Evolutionary conservation across 2,888 invertebrate genomes (phyloP).

Genomic region (Ptychoptera albimana): DNA sequence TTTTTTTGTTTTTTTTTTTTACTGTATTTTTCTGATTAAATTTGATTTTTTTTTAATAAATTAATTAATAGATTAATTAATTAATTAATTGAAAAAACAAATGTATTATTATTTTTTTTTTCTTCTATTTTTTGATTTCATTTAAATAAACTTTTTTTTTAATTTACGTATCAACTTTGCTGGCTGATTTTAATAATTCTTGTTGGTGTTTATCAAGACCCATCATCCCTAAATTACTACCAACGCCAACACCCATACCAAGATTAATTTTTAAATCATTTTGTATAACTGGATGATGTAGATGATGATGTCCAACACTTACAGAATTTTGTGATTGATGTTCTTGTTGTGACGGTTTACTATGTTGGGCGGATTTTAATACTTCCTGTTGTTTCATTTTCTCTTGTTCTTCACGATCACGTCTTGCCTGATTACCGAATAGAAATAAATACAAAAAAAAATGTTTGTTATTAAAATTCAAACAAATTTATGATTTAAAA

Average conservation of each 20-base stretch:
- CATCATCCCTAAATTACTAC: slow-evolving; percentile 32
- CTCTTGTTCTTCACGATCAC: slow-evolving; percentile 81
- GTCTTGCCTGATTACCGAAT: slow-evolving; percentile 40
- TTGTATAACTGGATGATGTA: slow-evolving; percentile 31
- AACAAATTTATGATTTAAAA: slow-evolving; percentile 1
- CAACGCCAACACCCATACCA: slow-evolving; percentile 29
- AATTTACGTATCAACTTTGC: slow-evolving; percentile 32
- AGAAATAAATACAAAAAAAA: slow-evolving; percentile 8
- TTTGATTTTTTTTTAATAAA: slow-evolving; percentile 8
- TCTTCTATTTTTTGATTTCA: too few relatives aligned
- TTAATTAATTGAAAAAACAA: background rate
- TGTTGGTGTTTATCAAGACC: slow-evolving; percentile 30
- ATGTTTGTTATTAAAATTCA: slow-evolving; percentile 8
- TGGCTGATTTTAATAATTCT: slow-evolving; percentile 29
- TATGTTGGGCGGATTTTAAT: slow-evolving; percentile 71
- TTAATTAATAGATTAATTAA: slow-evolving; percentile 6
- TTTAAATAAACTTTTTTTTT: slow-evolving; percentile 2
- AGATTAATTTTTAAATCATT: slow-evolving; percentile 31
- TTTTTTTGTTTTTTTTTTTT: slow-evolving; percentile 6
- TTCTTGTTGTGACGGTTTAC: slow-evolving; percentile 21
- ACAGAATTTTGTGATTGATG: slow-evolving; percentile 19
- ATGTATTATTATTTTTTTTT: too few relatives aligned
- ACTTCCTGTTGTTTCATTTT: slow-evolving; percentile 81
- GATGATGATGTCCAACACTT: slow-evolving; percentile 25
- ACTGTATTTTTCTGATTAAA: slow-evolving; percentile 10